Base-by-base conservation (phyloP, 2,888 invertebrate species). In the Dryomyza anilis region DNA sequence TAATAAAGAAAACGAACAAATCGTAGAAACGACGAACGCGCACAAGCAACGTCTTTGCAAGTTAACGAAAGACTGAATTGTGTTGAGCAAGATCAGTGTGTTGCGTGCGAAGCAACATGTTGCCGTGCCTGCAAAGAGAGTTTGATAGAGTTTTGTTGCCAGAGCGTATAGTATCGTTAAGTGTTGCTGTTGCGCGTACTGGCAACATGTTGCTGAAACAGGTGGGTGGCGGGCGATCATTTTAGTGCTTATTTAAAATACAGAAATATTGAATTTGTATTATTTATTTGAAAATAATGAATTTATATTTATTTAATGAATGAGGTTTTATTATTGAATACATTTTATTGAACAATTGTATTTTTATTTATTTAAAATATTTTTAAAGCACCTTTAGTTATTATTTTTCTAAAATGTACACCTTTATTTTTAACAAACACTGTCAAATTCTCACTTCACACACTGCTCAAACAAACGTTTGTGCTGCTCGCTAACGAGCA, bases 61-160 rank as follows among this genome's bases (percentile, higher is more conserved):
- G 61, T 29, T 27, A 19, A 25, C 43, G 43, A 52, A 27, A 43
- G 61, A 61, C 61, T 61, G 52, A 52, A 53, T 12, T 43, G n/a
- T 53, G 52, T 61, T 61, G 53, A 52, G 43, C 61, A 61, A 61
- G 53, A 61, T 61, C 60, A 61, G 52, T 52, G 52, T 19, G 27
- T 52, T 7, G 14, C 50, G 45, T 14, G 39, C 36, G 23, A 23
- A n/a, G 39, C 48, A n/a, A 27, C n/a, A 60, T 50, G 50, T 60
- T 60, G 60, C 33, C 6, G 39, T 33, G 33, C 16, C 19, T 12
- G 21, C 6, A 7, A 30, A 36, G 19, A 55, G 36, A 12, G 23
- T 12, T 23, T 4, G 6, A 56, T 36, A 27, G 30, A 52, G n/a
- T n/a, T n/a, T n/a, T n/a, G n/a, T n/a, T n/a, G n/a, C n/a, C n/a